phyloP scores from a whole-genome alignment of 1,140 invertebrate species.

The Bombus pascuorum region DNA sequence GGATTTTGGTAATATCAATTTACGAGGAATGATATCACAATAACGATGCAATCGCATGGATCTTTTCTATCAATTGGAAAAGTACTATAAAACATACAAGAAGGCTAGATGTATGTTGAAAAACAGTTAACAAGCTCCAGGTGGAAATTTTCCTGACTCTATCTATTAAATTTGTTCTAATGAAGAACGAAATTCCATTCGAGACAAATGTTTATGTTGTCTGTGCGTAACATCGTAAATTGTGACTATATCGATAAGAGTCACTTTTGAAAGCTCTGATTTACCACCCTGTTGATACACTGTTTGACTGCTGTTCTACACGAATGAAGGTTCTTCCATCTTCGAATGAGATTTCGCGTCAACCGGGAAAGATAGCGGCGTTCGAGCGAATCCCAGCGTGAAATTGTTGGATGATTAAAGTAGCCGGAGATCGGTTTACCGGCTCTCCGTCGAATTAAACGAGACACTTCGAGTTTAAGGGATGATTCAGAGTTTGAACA shows the following conservation, averaged over 20 bases:
- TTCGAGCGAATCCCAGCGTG: not conserved
- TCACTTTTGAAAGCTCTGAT: not conserved
- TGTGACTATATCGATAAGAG: not conserved
- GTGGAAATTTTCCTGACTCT: too few relatives aligned
- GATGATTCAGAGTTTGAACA: not conserved
- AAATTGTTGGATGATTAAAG: constrained; percentile 9
- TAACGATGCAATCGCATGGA: too few relatives aligned
- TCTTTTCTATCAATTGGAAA: too few relatives aligned
- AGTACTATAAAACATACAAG: too few relatives aligned
- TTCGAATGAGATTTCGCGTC: not conserved
- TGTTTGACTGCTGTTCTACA: not conserved
- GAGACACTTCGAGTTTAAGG: not conserved
- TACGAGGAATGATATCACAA: too few relatives aligned
- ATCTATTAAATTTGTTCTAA: too few relatives aligned
- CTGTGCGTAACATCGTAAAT: too few relatives aligned
- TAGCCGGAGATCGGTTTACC: not conserved
- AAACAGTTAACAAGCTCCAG: too few relatives aligned
- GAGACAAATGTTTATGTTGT: too few relatives aligned
- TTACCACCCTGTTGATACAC: not conserved
- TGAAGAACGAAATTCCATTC: too few relatives aligned
- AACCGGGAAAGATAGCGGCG: not conserved
- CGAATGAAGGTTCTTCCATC: not conserved
- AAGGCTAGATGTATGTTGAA: too few relatives aligned
- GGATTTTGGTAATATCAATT: too few relatives aligned
- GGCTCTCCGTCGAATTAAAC: not conserved